Base-by-base conservation (phyloP, 2,797 vertebrate species). In the Hypotaenidia okinawae region DNA sequence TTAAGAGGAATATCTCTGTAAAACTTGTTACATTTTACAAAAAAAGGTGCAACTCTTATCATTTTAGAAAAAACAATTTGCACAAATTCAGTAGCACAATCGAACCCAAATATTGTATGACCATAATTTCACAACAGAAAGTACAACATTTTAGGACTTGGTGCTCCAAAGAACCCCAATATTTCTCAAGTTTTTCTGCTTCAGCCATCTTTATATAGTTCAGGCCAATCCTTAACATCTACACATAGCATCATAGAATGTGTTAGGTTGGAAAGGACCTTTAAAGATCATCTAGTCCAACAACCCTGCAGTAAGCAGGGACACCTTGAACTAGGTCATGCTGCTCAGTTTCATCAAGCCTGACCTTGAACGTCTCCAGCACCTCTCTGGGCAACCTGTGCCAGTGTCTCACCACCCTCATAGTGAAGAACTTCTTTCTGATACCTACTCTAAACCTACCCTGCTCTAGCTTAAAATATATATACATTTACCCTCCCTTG, bases 1-100 rank as follows among this genome's bases (percentile, higher is more conserved):
- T 96, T 96, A 79, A 97, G 54, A 94, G 61, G 35, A 94, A 63
- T 4, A 57, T 27, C 21, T 84, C 76, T 27, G 57, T 78, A 93
- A 84, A 59, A 55, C 39, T 27, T 82, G 13, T 75, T 23, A 14
- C 10, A 61, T 79, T 94, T 84, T n/a, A 73, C 8, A 93, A 85
- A 2, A 49, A 69, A 70, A 88, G 30, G 41, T 94, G 85, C 51
- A 82, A 74, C 16, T 54, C 63, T 24, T 47, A 28, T 23, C 1
- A 7, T 64, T 86, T 72, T 19, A 54, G 32, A 72, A 80, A 82
- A 78, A 87, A 16, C 2, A 16, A 67, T 41, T 49, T 79, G 27
- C 7, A 51, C 24, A 90, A 87, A 62, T 57, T 74, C 64, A 74
- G 24, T 12, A 85, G 45, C 17, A 70, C 32, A 77, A 69, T 23